Base-by-base conservation (phyloP, 2,113 vertebrate genomes). In the Brachyhypopomus gauderio region DNA sequence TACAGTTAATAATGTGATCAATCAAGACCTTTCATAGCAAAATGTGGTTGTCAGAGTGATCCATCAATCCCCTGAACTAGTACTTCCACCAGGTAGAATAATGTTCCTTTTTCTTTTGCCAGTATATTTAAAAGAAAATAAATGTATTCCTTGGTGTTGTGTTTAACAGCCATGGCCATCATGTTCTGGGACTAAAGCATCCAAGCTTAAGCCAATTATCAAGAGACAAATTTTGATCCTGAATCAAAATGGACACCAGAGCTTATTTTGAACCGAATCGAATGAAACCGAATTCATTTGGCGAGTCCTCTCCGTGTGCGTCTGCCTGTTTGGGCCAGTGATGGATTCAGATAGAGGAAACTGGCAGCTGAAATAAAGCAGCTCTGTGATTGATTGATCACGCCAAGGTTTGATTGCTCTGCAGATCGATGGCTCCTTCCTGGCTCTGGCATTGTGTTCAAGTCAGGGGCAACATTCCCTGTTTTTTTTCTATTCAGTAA, bases 361-460 rank as follows among this genome's bases (percentile, higher is more conserved):
- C 58, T 70, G 55, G 52, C 59, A 20, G 52, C 23, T 22, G 36
- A 59, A 77, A 73, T 79, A 80, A 83, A 86, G 64, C 64, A 72
- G 70, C 72, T 75, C 27, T 20, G 75, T 81, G 75, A 84, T 84
- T 83, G 85, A 84, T 86, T 81, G 82, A 85, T 85, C 72, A 74
- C 76, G 6, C 80, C 58, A 80, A 79, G 69, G 84, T 79, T 82
- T 82, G 84, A 79, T 82, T 76, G 84, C 72, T 82, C 77, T 45
- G 19, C 38, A 75, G 64, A 85, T 85, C 72, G 71, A 85, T 85
- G 81, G 84, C 74, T 81, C 78, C 59, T 25, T 73, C 74, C 82
- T 71, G 84, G 59, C 79, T 72, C 69, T 77, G 81, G 77, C 81
- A 81, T 23, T 16, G 48, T 58, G 60, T 60, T 38, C 56, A 62